Evolutionary conservation across 2,888 invertebrate genomes (phyloP), one percentile per base, ranked within the genome.

Genomic region (Malthinus seriepunctatus): DNA sequence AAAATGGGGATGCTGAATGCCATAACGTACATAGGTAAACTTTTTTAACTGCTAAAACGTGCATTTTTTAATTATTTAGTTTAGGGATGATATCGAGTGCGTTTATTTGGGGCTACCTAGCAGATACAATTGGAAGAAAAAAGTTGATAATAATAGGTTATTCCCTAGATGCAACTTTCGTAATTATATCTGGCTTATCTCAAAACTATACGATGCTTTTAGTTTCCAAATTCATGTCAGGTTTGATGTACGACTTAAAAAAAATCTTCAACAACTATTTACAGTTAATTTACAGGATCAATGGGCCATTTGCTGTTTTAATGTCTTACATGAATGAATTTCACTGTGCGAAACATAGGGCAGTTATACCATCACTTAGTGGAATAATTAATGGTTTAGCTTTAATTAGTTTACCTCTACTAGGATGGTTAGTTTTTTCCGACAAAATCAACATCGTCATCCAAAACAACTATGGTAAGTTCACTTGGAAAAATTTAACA

Each of bases 61-160:
- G n/a, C n/a, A n/a, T n/a, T n/a, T n/a, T n/a, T n/a, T n/a, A n/a
- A n/a, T n/a, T 45, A 3, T 39, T 9, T 32, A 52, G 70, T 72
- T 1, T 72, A 90, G 91, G 90, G 14, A 91, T 91, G 89, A 86
- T 89, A 65, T 81, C 84, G 0, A 89, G 90, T 35, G 88, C 88
- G 0, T 82, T 89, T 72, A 63, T 89, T 2, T 92, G 92, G 92
- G 91, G 91, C 0, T 90, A 87, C 71, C 75, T 91, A 5, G 88
- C 90, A 0, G 91, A 91, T 72, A 87, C 88, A 0, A 81, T 88
- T 57, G 91, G 90, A 8, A 81, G 89, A 58, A 84, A 83, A 64
- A 84, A 84, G 70, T 82, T 91, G 51, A 80, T 92, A 66, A 78
- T 88, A 31, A 81, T 83, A 71, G 90, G 90, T 0, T 87, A 86